Conservation (phyloP, 2,888 invertebrate species). For the Brachynemurus nebulosus region DNA sequence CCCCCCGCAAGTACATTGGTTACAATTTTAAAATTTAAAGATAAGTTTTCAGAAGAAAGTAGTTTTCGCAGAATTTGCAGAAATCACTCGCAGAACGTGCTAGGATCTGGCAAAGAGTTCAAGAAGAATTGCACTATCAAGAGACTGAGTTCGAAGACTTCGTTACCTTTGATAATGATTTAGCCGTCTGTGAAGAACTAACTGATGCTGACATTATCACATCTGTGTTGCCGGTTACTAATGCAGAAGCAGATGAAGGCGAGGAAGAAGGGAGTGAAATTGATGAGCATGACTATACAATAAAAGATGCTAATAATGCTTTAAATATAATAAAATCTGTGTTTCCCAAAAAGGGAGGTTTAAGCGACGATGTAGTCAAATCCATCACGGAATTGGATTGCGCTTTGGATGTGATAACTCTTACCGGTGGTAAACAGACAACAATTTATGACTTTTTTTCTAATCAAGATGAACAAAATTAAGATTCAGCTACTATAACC, state of each 20-base stretch:
- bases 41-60: no score
- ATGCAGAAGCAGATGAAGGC: slow-evolving; percentile 16
- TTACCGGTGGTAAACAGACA: slow-evolving; percentile 20
- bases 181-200: slow-evolving; percentile 12
- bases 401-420: slow-evolving; percentile 20
- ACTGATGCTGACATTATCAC: slow-evolving; percentile 11
- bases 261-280: slow-evolving; percentile 19
- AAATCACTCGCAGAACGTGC: slow-evolving; percentile 17
- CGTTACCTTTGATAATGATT: slow-evolving; percentile 11
- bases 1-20: no score
- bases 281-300: slow-evolving; percentile 18
- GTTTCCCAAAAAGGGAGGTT: slow-evolving; percentile 18
- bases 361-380: slow-evolving; percentile 20
- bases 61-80: slow-evolving; percentile 18
- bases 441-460: slow-evolving; percentile 17
- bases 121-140: slow-evolving; percentile 10
- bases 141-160: slow-evolving; percentile 11
- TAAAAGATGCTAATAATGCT: slow-evolving; percentile 20
- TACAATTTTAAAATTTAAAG: no score
- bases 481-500: neutral
- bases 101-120: slow-evolving; percentile 7
- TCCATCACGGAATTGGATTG: slow-evolving; percentile 19
- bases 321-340: slow-evolving; percentile 19
- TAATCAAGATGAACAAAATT: slow-evolving; percentile 1
- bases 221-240: slow-evolving; percentile 10